Evolutionary conservation across 2,797 vertebrate species (phyloP).

Genomic region (Labeo calbasu): DNA sequence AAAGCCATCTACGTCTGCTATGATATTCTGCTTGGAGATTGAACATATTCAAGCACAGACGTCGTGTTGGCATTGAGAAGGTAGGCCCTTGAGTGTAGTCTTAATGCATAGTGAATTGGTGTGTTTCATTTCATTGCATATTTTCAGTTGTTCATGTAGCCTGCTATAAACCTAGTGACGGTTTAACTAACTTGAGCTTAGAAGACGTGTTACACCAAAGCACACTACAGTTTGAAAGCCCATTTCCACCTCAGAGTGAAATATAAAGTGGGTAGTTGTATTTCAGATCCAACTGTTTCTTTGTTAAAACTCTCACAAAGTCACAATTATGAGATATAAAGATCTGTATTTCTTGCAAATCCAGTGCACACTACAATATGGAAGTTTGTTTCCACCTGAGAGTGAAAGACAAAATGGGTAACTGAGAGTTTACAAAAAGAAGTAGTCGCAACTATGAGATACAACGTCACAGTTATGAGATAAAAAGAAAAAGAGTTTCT

Average conservation of each 20-base stretch:
- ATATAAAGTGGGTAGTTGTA: neutral
- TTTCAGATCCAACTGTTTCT: too few relatives aligned
- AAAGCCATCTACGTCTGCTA: conserved; percentile 34
- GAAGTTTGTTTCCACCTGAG: too few relatives aligned
- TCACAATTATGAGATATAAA: too few relatives aligned
- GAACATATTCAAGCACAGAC: conserved; percentile 2
- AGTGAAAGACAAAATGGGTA: too few relatives aligned
- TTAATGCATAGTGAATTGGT: neutral
- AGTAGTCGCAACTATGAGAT: too few relatives aligned
- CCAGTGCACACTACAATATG: too few relatives aligned
- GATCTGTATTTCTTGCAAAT: too few relatives aligned
- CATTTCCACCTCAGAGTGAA: neutral
- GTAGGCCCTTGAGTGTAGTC: neutral
- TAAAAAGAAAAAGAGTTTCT: too few relatives aligned
- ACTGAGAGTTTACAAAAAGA: too few relatives aligned
- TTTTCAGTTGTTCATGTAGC: neutral
- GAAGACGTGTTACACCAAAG: neutral
- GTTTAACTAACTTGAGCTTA: neutral
- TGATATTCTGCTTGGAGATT: conserved; percentile 25
- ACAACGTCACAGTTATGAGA: too few relatives aligned
- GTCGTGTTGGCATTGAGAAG: neutral
- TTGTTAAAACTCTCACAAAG: too few relatives aligned
- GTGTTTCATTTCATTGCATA: neutral
- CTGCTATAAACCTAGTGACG: neutral
- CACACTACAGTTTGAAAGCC: neutral